phyloP scores from a whole-genome alignment of 2,113 vertebrate species.

The Nestor notabilis region DNA sequence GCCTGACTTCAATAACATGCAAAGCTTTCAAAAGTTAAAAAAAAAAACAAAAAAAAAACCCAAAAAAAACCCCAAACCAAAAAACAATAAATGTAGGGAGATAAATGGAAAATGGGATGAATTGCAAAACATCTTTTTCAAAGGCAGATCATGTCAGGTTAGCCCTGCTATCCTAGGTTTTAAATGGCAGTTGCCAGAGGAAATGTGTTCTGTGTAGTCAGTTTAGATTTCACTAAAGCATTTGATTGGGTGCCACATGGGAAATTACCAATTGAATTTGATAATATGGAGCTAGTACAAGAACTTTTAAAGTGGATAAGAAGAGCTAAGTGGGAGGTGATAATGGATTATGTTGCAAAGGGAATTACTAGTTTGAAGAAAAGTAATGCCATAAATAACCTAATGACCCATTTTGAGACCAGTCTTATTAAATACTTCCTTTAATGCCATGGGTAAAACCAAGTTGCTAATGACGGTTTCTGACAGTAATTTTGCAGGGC shows the following conservation, averaged over 20 bases:
- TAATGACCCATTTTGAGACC: not conserved
- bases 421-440: slow-evolving; percentile 1
- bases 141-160: not conserved
- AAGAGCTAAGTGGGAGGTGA: slow-evolving; percentile 47
- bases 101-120: not conserved
- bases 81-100: not conserved
- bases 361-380: slow-evolving; percentile 12
- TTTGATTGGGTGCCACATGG: slow-evolving; percentile 40
- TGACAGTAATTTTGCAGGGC: not conserved
- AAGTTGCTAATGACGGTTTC: not conserved
- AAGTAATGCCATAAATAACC: not conserved
- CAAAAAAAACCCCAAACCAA: no score
- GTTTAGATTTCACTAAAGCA: slow-evolving; percentile 35
- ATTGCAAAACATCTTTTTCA: slow-evolving; percentile 20
- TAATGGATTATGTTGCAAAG: slow-evolving; percentile 36
- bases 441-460: not conserved
- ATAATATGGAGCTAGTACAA: slow-evolving; percentile 29
- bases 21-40: not conserved
- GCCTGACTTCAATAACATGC: not conserved
- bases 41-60: not conserved
- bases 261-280: slow-evolving; percentile 47
- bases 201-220: slow-evolving; percentile 46
- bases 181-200: slow-evolving; percentile 34
- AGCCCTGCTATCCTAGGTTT: not conserved
- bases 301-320: slow-evolving; percentile 47